Evolutionary conservation across 2,797 vertebrate genomes (phyloP).

Genomic region (Ibycter americanus): DNA sequence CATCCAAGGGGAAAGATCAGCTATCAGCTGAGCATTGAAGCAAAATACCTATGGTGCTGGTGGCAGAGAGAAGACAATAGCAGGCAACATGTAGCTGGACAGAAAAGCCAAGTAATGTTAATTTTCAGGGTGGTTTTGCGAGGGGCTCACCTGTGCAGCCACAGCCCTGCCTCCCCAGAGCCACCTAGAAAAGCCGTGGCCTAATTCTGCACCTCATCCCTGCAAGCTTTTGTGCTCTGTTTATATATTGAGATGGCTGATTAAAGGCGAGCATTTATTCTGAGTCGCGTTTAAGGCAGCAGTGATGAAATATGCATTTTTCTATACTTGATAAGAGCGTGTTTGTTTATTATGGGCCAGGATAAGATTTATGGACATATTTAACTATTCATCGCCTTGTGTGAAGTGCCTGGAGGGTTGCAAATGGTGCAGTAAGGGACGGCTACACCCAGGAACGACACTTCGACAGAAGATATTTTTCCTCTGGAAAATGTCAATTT

Average conservation of each 20-base stretch:
- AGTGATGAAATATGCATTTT: conserved; percentile 61
- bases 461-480: neutral
- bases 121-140: neutral
- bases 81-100: neutral
- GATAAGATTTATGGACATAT: conserved; percentile 57
- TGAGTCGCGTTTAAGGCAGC: neutral
- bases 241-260: conserved; percentile 25
- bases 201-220: neutral
- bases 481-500: conserved; percentile 19
- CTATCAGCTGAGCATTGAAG: neutral
- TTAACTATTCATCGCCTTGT: conserved; percentile 32
- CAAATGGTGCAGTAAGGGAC: conserved; percentile 11
- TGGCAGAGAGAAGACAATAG: neutral
- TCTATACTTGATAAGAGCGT: conserved; percentile 36
- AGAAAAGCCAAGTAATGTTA: neutral
- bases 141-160: neutral
- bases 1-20: conserved; percentile 18
- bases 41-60: neutral
- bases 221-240: neutral
- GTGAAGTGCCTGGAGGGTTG: conserved; percentile 4
- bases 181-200: neutral
- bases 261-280: conserved; percentile 45
- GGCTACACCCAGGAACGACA: neutral
- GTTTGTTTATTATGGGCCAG: conserved; percentile 46
- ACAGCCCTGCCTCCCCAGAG: neutral